phyloP scores from a whole-genome alignment of 2,888 invertebrate species.

The Pristionchus exspectatus region DNA sequence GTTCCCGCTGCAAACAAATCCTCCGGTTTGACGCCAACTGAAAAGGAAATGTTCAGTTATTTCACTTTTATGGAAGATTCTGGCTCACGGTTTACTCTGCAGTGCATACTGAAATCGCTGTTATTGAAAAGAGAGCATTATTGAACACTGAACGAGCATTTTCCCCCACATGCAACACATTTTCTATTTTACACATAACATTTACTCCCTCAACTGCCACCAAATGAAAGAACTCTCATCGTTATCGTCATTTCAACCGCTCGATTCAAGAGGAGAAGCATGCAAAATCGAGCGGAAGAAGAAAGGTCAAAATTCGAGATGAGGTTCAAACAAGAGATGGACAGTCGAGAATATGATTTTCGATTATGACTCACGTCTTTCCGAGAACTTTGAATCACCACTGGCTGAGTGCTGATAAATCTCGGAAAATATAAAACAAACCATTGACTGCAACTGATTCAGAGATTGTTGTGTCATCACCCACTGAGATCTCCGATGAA shows the following conservation, averaged over 20 bases:
- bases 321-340: neutral
- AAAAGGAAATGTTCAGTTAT: neutral
- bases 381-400: slow-evolving; percentile 37
- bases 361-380: slow-evolving; percentile 20
- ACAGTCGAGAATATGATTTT: neutral
- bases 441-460: slow-evolving; percentile 40
- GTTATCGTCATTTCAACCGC: slow-evolving; percentile 15
- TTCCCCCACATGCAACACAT: slow-evolving; percentile 48
- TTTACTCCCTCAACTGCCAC: neutral
- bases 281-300: slow-evolving; percentile 51
- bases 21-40: slow-evolving; percentile 40
- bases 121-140: slow-evolving; percentile 19
- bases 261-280: slow-evolving; percentile 47
- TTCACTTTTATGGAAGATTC: too few species aligned
- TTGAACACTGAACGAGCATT: slow-evolving; percentile 51
- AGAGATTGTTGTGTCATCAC: slow-evolving; percentile 45
- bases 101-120: slow-evolving; percentile 32
- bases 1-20: neutral
- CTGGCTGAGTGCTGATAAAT: slow-evolving; percentile 38
- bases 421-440: slow-evolving; percentile 46
- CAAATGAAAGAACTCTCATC: neutral
- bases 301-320: neutral
- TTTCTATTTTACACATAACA: slow-evolving; percentile 11
- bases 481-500: slow-evolving; percentile 48
- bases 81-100: neutral